These are phyloP conservation scores for Oceanites oceanicus DNA, from an alignment of 2,113 vertebrate species.

Conservation along the genomic window DNA sequence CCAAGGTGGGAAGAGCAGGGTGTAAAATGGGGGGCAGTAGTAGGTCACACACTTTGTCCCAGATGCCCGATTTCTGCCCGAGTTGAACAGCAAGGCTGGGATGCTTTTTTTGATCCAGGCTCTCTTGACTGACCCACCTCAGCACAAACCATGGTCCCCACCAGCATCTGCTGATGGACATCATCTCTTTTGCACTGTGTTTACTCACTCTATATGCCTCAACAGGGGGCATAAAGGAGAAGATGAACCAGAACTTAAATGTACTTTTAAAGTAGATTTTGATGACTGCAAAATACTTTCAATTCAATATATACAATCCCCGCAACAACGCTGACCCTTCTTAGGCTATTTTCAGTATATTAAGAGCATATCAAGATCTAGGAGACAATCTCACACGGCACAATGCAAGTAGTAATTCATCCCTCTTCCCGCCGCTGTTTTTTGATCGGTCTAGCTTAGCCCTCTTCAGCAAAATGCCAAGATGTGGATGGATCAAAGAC, in stretches of 20 bases:
- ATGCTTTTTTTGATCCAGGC: not conserved
- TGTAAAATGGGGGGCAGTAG: not conserved
- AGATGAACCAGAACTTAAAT: not conserved
- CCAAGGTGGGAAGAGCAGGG: not conserved
- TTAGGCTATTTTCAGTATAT: not conserved
- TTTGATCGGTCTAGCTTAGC: slow-evolving; percentile 17
- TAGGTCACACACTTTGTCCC: not conserved
- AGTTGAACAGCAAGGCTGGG: not conserved
- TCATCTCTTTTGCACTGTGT: not conserved
- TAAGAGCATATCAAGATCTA: not conserved
- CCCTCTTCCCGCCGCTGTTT: slow-evolving; percentile 23
- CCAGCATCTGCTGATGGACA: not conserved
- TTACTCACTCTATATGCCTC: not conserved
- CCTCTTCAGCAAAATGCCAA: slow-evolving; percentile 51
- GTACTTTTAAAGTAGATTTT: not conserved
- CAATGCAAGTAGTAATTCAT: not conserved
- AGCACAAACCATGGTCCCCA: not conserved
- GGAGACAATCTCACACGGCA: not conserved
- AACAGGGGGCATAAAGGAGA: not conserved
- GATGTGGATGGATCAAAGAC: slow-evolving; percentile 9
- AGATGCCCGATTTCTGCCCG: not conserved
- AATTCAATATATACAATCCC: not conserved
- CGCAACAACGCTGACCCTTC: not conserved
- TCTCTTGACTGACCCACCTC: not conserved
- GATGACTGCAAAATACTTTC: not conserved